Percentiles rank a stretch among this genome's conserved stretches.
Conservation (phyloP, 1,140 invertebrate genomes). For the Hyposmocoma kahamanoa region DNA sequence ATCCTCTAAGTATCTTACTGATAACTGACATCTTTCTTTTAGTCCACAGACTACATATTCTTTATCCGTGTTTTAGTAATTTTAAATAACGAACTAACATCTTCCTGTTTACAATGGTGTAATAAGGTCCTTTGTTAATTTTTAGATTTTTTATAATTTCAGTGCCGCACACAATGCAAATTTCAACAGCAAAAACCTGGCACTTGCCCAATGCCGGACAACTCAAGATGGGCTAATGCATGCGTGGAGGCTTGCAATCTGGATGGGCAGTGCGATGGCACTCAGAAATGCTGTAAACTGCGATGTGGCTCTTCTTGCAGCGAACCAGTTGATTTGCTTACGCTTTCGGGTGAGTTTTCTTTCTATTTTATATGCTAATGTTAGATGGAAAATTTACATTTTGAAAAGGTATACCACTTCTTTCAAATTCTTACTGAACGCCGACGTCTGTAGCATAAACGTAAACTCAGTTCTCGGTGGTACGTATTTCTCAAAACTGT, state of each 20-base stretch:
- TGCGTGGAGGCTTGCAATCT: slow-evolving; percentile 77
- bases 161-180: slow-evolving; percentile 55
- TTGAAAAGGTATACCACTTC: too few relatives aligned
- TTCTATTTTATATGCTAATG: too few relatives aligned
- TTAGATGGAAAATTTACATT: too few relatives aligned
- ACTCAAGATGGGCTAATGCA: slow-evolving; percentile 71
- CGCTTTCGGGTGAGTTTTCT: slow-evolving; percentile 57
- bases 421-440: too few relatives aligned
- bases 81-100: too few relatives aligned
- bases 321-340: slow-evolving; percentile 73
- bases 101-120: slow-evolving; percentile 13
- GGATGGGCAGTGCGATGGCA: slow-evolving; percentile 78
- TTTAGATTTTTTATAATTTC: slow-evolving; percentile 5
- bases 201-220: slow-evolving; percentile 48
- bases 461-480: too few relatives aligned
- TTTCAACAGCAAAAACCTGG: slow-evolving; percentile 54
- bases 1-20: too few relatives aligned
- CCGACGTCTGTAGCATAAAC: too few relatives aligned
- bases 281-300: slow-evolving; percentile 79
- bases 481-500: too few relatives aligned
- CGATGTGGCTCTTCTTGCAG: slow-evolving; percentile 78
- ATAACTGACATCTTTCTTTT: too few relatives aligned
- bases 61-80: too few relatives aligned
- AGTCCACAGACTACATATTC: too few relatives aligned
- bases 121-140: slow-evolving; percentile 4